Evolutionary conservation across 2,888 invertebrate genomes (phyloP).

Genomic region (Lycia hirtaria): DNA sequence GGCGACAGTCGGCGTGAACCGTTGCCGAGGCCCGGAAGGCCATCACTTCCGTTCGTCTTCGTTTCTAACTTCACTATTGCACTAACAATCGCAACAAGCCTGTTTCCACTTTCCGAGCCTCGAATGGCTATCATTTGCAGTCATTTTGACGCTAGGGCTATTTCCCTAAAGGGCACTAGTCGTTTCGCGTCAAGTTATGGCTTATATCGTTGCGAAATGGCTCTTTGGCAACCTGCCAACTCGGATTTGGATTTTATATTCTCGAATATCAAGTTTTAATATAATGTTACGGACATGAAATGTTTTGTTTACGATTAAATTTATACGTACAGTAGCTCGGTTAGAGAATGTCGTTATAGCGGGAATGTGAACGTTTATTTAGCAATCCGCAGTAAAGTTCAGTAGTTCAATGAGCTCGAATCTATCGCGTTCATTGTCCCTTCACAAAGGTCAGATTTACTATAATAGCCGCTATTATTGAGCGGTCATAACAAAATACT

Average conservation of each 20-base stretch:
- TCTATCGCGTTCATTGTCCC: slow-evolving; percentile 66
- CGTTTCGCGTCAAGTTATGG: slow-evolving; percentile 40
- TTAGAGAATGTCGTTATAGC: slow-evolving; percentile 50
- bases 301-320: slow-evolving; percentile 17
- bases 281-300: slow-evolving; percentile 15
- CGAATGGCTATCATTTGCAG: slow-evolving; percentile 35
- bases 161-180: slow-evolving; percentile 44
- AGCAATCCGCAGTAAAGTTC: slow-evolving; percentile 75
- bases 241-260: slow-evolving; percentile 33
- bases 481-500: slow-evolving; percentile 34
- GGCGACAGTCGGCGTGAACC: slow-evolving; percentile 54
- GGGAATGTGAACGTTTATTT: slow-evolving; percentile 62
- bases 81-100: slow-evolving; percentile 18
- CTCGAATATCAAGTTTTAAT: slow-evolving; percentile 38
- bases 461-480: slow-evolving; percentile 45
- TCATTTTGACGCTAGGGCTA: slow-evolving; percentile 34
- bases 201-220: slow-evolving; percentile 38
- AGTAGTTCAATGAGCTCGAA: slow-evolving; percentile 70
- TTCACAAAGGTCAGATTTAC: slow-evolving; percentile 70
- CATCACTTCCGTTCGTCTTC: slow-evolving; percentile 54
- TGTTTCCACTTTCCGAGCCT: slow-evolving; percentile 20
- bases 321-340: slow-evolving; percentile 12
- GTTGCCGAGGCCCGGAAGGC: slow-evolving; percentile 59
- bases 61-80: slow-evolving; percentile 31
- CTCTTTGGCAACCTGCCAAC: slow-evolving; percentile 42